These are phyloP conservation scores for Aproaerema taeniolella DNA, from an alignment of 2,888 invertebrate genomes.

Conservation along the genomic window DNA sequence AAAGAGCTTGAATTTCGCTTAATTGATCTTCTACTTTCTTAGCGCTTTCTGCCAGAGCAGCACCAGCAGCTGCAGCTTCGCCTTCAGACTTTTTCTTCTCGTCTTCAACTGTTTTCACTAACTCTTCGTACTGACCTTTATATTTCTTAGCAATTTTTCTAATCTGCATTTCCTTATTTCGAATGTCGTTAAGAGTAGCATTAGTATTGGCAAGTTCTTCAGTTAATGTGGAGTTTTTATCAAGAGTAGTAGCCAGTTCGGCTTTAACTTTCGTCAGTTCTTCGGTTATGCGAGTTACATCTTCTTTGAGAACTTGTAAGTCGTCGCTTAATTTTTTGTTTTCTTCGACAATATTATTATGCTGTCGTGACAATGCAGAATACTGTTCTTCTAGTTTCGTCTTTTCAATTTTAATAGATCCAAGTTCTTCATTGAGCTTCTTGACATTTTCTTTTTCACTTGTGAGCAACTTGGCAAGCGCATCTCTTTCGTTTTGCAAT, in stretches of 20 bases:
- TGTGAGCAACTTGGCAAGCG: slow-evolving; percentile 85
- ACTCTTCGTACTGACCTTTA: slow-evolving; percentile 89
- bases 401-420: slow-evolving; percentile 80
- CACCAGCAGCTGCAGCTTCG: slow-evolving; percentile 68
- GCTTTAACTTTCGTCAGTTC: slow-evolving; percentile 81
- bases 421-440: slow-evolving; percentile 82
- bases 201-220: slow-evolving; percentile 83
- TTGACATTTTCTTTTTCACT: slow-evolving; percentile 84
- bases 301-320: slow-evolving; percentile 74
- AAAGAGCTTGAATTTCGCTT: slow-evolving; percentile 56
- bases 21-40: slow-evolving; percentile 73
- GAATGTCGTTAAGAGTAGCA: slow-evolving; percentile 80
- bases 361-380: slow-evolving; percentile 75
- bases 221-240: slow-evolving; percentile 79
- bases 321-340: slow-evolving; percentile 82
- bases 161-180: slow-evolving; percentile 84
- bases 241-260: slow-evolving; percentile 74
- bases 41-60: slow-evolving; percentile 59
- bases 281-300: slow-evolving; percentile 76
- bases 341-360: slow-evolving; percentile 79
- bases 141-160: slow-evolving; percentile 95
- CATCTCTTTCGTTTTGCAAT: slow-evolving; percentile 88
- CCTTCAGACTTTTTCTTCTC: slow-evolving; percentile 77
- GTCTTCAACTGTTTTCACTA: slow-evolving; percentile 81
- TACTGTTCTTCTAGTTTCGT: slow-evolving; percentile 83